A percentile compares a stretch with the other conserved stretches of the same genome.
Conservation (phyloP, 1,140 invertebrate species). For the Globodera rostochiensis region DNA sequence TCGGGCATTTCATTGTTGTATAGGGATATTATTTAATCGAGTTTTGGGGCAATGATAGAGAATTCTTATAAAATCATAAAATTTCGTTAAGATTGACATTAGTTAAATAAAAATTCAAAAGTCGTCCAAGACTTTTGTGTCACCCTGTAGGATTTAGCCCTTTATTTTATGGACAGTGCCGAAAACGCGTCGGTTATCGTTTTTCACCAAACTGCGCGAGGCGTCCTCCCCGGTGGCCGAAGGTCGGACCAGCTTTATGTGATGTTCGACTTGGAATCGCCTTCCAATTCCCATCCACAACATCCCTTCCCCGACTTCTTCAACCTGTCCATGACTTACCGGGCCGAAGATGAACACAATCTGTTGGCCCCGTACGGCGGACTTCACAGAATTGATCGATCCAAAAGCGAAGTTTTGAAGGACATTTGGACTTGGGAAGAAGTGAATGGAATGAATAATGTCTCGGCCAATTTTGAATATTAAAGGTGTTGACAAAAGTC, state of each 20-base stretch:
- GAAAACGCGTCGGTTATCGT: conserved; percentile 15
- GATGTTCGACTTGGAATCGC: conserved; percentile 22
- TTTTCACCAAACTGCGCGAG: neutral
- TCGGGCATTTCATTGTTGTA: too few species aligned
- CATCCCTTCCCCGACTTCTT: conserved; percentile 10
- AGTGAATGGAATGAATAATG: conserved; percentile 8
- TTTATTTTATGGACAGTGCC: neutral
- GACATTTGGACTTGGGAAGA: conserved; percentile 36
- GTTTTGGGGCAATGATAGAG: too few species aligned
- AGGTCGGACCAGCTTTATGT: conserved; percentile 20
- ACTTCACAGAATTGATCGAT: conserved; percentile 18
- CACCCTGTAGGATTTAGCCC: too few species aligned
- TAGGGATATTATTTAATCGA: too few species aligned
- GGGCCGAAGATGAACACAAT: conserved; percentile 19
- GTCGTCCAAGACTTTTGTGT: too few species aligned
- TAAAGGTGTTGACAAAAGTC: conserved; percentile 16
- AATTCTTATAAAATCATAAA: too few species aligned
- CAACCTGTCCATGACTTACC: conserved; percentile 37
- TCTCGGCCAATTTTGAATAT: neutral
- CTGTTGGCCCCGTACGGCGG: conserved; percentile 28
- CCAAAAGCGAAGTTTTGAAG: neutral
- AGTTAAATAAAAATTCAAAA: too few species aligned
- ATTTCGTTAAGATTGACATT: too few species aligned
- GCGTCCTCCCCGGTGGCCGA: neutral
- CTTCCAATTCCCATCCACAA: neutral